These are phyloP conservation scores for Zaprionus nigranus DNA, from an alignment of 1,140 invertebrate species.

Conservation along the genomic window DNA sequence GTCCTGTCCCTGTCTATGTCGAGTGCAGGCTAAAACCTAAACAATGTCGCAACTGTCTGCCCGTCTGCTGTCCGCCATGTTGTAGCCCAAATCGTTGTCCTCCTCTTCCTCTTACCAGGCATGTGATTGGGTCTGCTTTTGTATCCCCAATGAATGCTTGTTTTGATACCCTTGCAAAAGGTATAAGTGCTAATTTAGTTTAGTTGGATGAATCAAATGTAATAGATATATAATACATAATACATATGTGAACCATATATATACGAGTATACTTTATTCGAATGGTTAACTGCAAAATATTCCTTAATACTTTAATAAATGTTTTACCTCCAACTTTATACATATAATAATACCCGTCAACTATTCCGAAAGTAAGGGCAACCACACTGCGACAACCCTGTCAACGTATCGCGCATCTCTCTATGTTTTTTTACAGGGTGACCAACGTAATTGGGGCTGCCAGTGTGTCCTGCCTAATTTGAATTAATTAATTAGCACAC, in stretches of 20 bases:
- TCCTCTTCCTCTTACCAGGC: neutral
- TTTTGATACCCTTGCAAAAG: slow-evolving; percentile 3
- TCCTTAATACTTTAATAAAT: no score
- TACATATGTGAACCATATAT: no score
- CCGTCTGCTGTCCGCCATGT: neutral
- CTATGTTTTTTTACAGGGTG: neutral
- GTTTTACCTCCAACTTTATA: no score
- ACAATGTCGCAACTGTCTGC: slow-evolving; percentile 65
- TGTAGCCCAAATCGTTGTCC: slow-evolving; percentile 10
- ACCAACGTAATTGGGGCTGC: slow-evolving; percentile 6
- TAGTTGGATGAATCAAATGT: no score
- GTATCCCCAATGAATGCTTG: slow-evolving; percentile 22
- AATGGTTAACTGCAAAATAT: no score
- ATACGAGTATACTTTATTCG: no score
- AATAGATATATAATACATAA: no score
- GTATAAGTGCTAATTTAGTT: neutral
- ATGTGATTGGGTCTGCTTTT: slow-evolving; percentile 20
- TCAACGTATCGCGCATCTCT: neutral
- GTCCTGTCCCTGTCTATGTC: slow-evolving; percentile 42
- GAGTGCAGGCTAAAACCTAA: slow-evolving; percentile 75
- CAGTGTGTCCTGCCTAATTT: slow-evolving; percentile 42
- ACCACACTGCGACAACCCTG: neutral
- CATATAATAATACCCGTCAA: no score
- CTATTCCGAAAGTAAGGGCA: no score
- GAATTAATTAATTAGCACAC: slow-evolving; percentile 64